Evolutionary conservation across 2,888 invertebrate species (phyloP).

Genomic region (Caenorhabditis wallacei): DNA sequence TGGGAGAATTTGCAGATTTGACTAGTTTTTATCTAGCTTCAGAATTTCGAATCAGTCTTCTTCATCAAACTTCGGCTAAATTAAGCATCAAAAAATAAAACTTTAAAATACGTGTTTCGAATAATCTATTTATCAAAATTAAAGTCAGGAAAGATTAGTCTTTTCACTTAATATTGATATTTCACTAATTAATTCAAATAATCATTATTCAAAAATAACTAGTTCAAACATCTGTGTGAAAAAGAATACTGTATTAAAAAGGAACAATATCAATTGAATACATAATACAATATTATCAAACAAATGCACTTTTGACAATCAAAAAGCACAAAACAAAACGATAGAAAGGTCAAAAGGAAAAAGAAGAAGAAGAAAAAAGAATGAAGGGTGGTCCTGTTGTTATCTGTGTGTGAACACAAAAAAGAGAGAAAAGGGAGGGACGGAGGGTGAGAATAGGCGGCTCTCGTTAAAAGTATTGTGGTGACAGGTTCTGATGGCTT

Average conservation of each 20-base stretch:
- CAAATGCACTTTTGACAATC: background rate
- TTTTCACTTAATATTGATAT: no score
- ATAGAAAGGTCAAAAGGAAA: conserved; percentile 6
- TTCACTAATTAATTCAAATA: no score
- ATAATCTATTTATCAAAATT: no score
- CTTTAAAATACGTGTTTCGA: no score
- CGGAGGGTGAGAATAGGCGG: conserved; percentile 5
- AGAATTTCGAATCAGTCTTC: no score
- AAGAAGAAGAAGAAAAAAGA: background rate
- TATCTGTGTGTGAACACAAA: conserved; percentile 32
- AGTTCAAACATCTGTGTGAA: background rate
- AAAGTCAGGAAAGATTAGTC: no score
- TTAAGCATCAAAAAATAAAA: no score
- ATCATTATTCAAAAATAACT: no score
- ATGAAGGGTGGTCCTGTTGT: conserved; percentile 43
- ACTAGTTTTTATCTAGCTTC: no score
- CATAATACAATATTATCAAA: background rate
- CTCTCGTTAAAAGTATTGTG: conserved; percentile 57
- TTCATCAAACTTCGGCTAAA: no score
- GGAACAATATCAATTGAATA: background rate
- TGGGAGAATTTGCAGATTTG: no score
- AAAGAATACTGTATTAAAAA: background rate
- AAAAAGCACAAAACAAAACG: conserved; percentile 22
- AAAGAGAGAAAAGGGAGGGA: conserved; percentile 5
- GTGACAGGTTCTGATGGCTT: conserved; percentile 62